Base-by-base conservation (phyloP, 2,113 vertebrate species). In the Vicugna pacos region DNA sequence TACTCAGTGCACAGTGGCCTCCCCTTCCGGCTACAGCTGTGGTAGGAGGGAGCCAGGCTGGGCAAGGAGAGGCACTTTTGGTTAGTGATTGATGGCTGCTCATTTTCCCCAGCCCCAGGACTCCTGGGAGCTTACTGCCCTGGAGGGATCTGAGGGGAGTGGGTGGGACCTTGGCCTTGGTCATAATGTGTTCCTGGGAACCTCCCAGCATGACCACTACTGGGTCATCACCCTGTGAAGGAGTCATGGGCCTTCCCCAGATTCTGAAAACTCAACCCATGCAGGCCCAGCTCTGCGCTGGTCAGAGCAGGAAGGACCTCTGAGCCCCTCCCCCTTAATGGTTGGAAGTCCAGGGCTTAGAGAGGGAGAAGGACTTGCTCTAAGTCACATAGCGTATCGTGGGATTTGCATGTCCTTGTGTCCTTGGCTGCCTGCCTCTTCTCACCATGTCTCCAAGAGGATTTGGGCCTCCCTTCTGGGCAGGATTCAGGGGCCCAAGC, bases 1-100 rank as follows among this genome's bases (percentile, higher is more conserved):
- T 99, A 99, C 97, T 99, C 98, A 0, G 99, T 99, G 15, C 32
- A 95, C 83, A 99, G 99, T 4, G 98, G 99, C 76, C 95, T 99
- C 76, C 99, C 99, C 76, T 99, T 99, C 96, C 98, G 54, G 81
- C 98, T 99, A 13, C 98, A 99, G 98, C 99, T 99, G 96, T 98
- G 98, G 89, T 98, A 98, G 0, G 98, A 97, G 0, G 99, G 99
- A 94, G 96, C 73, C 94, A 97, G 93, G 24, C 98, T 99, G 1
- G 98, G 99, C 91, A 98, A 99, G 48, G 99, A 99, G 90, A 98
- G 95, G 89, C 93, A 96, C 75, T 99, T 99, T 76, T 98, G 98
- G 99, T 99, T 96, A 99, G 99, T 98, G 76, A 14, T 26, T 1
- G 4, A 0, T 2, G 38, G 35, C 35, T 1, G 0, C 2, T 62